A percentile compares a stretch with the other conserved stretches of the same genome.
Conservation (phyloP, 1,140 invertebrate genomes). For the Drosophila pallidifrons region DNA sequence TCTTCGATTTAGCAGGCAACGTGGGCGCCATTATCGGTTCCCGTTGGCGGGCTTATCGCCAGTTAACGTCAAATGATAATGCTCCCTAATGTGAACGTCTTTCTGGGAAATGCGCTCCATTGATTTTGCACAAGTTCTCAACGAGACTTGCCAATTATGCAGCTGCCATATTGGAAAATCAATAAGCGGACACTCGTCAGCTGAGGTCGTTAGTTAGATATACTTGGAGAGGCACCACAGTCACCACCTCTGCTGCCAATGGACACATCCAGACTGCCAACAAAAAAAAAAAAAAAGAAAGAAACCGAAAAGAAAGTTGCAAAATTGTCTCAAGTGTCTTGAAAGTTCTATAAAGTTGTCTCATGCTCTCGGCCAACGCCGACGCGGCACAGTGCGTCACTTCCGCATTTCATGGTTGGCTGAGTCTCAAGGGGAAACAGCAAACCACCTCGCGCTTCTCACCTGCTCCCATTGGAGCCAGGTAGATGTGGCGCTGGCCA, state of each 20-base stretch:
- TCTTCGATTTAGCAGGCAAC: slow-evolving; percentile 67
- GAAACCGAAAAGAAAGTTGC: slow-evolving; percentile 60
- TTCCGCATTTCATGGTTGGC: slow-evolving; percentile 74
- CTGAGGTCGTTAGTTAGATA: slow-evolving; percentile 69
- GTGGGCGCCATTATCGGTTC: slow-evolving; percentile 42
- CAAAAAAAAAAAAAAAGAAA: slow-evolving; percentile 40
- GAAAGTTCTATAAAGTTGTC: slow-evolving; percentile 61
- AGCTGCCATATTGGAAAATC: slow-evolving; percentile 68
- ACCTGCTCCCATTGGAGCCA: slow-evolving; percentile 41
- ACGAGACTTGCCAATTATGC: slow-evolving; percentile 66
- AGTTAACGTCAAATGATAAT: slow-evolving; percentile 65
- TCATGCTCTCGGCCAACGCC: slow-evolving; percentile 10
- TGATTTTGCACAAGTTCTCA: slow-evolving; percentile 58
- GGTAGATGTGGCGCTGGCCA: slow-evolving; percentile 37
- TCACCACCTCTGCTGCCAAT: slow-evolving; percentile 15
- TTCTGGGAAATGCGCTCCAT: slow-evolving; percentile 50
- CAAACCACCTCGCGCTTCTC: slow-evolving; percentile 6
- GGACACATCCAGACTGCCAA: slow-evolving; percentile 41
- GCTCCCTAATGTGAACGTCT: slow-evolving; percentile 19
- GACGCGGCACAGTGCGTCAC: slow-evolving; percentile 56
- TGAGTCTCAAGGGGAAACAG: slow-evolving; percentile 64
- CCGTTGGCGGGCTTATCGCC: slow-evolving; percentile 57
- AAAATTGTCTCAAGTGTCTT: slow-evolving; percentile 80
- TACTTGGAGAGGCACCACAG: slow-evolving; percentile 30
- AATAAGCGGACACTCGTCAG: slow-evolving; percentile 64